Percentiles rank a stretch among this genome's conserved stretches.
Evolutionary conservation across 2,888 invertebrate genomes (phyloP).

Genomic region (Rhyacophila evoluta): DNA sequence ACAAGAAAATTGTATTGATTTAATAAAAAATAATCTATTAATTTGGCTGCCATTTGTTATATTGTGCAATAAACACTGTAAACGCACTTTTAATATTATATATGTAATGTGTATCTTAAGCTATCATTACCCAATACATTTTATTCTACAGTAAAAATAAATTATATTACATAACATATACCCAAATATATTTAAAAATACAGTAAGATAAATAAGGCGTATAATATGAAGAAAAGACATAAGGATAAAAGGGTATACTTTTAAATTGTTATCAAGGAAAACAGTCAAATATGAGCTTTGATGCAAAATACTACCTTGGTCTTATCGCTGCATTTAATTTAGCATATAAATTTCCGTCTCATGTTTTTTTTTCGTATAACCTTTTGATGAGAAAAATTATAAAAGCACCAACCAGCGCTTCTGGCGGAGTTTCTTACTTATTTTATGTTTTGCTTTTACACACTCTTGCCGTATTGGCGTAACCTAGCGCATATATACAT

Average conservation of each 20-base stretch:
- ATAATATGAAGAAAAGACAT: too few relatives aligned
- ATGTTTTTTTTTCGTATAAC: constrained; percentile 9
- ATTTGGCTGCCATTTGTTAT: too few relatives aligned
- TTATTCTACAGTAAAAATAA: too few relatives aligned
- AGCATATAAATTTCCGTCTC: constrained; percentile 10
- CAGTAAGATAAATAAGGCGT: too few relatives aligned
- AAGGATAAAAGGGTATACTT: background rate
- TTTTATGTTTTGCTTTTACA: constrained; percentile 32
- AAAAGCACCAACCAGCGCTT: background rate
- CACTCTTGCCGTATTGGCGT: constrained; percentile 25
- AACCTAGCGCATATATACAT: constrained; percentile 2
- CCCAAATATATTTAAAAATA: too few relatives aligned
- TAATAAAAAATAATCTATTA: too few relatives aligned
- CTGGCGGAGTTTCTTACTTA: constrained; percentile 8
- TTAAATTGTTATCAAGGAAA: background rate
- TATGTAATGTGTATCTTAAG: too few relatives aligned
- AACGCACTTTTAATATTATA: too few relatives aligned
- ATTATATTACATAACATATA: too few relatives aligned
- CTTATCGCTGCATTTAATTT: constrained; percentile 12
- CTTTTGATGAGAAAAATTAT: constrained; percentile 26
- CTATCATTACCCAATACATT: too few relatives aligned
- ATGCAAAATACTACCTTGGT: background rate
- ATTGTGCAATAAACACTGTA: too few relatives aligned
- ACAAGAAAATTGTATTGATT: too few relatives aligned
- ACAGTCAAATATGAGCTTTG: background rate